Percentiles rank a stretch among this genome's conserved stretches.
phyloP scores from a whole-genome alignment of 2,888 invertebrate genomes.

The Neoitamus cyanurus region DNA sequence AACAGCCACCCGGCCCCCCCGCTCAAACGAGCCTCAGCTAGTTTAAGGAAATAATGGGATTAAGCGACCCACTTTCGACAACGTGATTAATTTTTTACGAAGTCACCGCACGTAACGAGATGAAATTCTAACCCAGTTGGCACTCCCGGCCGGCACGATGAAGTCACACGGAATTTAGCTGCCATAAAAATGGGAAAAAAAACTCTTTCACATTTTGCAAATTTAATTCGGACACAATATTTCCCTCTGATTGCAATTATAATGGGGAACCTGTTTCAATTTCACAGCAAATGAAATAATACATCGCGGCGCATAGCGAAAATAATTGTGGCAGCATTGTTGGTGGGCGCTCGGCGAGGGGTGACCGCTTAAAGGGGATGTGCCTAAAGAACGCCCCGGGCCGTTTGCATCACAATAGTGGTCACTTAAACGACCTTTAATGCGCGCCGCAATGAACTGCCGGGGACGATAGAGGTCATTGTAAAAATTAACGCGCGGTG shows the following conservation, averaged over 20 bases:
- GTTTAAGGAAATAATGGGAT: conserved; percentile 4
- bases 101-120: conserved; percentile 4
- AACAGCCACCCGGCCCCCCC: background rate
- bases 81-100: conserved; percentile 9
- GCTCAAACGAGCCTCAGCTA: background rate
- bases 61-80: conserved; percentile 9
- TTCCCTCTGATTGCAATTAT: background rate
- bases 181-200: background rate
- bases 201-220: background rate
- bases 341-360: background rate
- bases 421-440: background rate
- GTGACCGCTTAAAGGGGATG: background rate
- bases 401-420: background rate
- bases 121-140: background rate
- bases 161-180: background rate
- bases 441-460: background rate
- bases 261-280: background rate
- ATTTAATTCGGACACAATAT: conserved; percentile 1
- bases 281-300: background rate
- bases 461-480: background rate
- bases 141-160: background rate
- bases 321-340: background rate
- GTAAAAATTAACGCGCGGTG: background rate
- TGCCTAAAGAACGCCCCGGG: background rate
- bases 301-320: background rate